Evolutionary conservation across 2,797 vertebrate genomes (phyloP).

Genomic region (Gymnocypris eckloni): DNA sequence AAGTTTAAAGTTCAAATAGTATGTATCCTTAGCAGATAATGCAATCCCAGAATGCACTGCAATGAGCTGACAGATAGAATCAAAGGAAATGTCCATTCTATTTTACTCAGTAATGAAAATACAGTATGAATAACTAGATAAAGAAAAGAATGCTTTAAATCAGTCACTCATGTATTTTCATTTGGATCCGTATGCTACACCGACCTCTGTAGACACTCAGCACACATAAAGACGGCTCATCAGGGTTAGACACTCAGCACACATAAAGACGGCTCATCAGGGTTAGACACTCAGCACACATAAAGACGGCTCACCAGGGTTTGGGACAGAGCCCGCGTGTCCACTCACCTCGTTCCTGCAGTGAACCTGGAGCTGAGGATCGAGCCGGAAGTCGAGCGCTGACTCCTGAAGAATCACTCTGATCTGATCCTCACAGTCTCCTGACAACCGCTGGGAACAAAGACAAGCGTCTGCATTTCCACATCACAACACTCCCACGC

Average conservation of each 20-base stretch:
- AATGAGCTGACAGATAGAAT: neutral
- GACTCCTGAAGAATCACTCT: conserved; percentile 88
- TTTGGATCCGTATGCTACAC: neutral
- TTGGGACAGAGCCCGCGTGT: neutral
- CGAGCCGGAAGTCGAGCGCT: conserved; percentile 87
- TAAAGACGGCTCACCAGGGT: neutral
- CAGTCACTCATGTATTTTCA: neutral
- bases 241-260: too few species aligned
- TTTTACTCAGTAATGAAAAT: neutral
- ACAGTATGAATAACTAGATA: neutral
- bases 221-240: too few species aligned
- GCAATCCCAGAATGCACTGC: neutral
- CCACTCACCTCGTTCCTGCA: conserved; percentile 84
- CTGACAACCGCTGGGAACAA: conserved; percentile 79
- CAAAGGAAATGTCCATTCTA: neutral
- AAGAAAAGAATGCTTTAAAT: neutral
- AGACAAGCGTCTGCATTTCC: neutral
- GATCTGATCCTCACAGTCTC: conserved; percentile 90
- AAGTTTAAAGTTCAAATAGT: neutral
- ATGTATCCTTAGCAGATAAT: neutral
- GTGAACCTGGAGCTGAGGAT: conserved; percentile 88
- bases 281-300: neutral
- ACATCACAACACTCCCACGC: neutral
- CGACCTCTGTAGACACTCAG: neutral
- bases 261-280: too few species aligned